Evolutionary conservation across 2,888 invertebrate species (phyloP), one percentile per base, ranked within the genome.

Genomic region (Cryptocephalus primarius): DNA sequence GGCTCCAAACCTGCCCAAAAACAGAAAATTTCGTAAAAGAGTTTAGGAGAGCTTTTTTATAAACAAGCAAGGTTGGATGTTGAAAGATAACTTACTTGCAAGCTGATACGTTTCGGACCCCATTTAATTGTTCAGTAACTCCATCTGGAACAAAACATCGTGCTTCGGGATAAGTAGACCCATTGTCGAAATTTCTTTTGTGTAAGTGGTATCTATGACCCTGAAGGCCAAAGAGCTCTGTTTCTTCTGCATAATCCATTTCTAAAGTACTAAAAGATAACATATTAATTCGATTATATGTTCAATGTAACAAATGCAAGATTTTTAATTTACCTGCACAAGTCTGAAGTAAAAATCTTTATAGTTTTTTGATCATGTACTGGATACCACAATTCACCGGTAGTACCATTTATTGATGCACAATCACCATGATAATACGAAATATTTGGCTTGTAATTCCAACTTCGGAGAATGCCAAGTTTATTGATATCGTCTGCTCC

Each of bases 361-460:
- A 87, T 70, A 32, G 74, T 72, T 8, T 75, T 68, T 42, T 77
- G 75, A 0, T 76, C 70, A 0, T 71, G 57, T 47, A 80, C 72
- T 0, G 88, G 87, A 14, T 88, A 86, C 78, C 86, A 89, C 14
- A 88, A 69, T 69, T 90, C 90, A 1, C 90, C 90, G 0, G 82
- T 79, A 8, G 83, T 83, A 11, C 90, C 90, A 55, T 75, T 74
- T 4, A 90, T 79, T 34, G 60, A 61, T 2, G 81, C 83, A 63
- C 91, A 91, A 40, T 78, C 73, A 0, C 68, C 57, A 8, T 54
- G 49, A 63, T 82, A 80, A 51, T 53, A 58, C 9, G 52, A 40
- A 61, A 72, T 80, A 33, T 69, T 58, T 0, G 82, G 80, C 12
- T 72, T 65, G 57, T 75, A 73, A 63, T 83, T 82, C 90, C 91